These are phyloP conservation scores for Chloropsis cyanopogon DNA, from an alignment of 2,113 vertebrate species.

Conservation along the genomic window DNA sequence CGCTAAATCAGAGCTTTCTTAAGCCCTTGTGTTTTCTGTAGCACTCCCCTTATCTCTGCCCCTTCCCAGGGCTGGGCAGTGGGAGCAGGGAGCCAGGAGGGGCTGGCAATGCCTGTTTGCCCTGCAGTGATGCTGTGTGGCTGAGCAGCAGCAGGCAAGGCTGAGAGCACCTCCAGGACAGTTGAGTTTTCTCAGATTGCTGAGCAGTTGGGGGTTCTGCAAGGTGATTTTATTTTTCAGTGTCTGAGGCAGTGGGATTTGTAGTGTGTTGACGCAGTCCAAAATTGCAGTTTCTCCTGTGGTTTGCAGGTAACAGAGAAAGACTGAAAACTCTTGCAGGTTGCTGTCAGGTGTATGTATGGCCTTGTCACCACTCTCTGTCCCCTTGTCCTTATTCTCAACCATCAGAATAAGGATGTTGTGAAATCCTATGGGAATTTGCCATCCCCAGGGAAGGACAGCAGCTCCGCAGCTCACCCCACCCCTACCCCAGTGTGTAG, in stretches of 20 bases:
- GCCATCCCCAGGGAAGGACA: neutral
- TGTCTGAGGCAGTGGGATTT: neutral
- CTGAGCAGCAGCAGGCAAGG: neutral
- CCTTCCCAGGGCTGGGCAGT: constrained; percentile 1
- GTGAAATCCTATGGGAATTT: neutral
- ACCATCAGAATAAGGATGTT: neutral
- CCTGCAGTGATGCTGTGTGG: neutral
- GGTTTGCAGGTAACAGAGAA: neutral
- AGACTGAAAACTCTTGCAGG: neutral
- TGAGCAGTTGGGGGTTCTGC: neutral
- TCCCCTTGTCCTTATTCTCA: neutral
- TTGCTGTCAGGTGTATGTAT: neutral
- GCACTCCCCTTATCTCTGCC: constrained; percentile 49
- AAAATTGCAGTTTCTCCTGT: neutral
- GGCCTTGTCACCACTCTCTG: neutral
- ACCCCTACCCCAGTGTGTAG: neutral
- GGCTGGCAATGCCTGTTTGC: neutral
- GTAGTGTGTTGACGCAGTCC: neutral
- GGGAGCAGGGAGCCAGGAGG: constrained; percentile 1
- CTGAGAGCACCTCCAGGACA: neutral
- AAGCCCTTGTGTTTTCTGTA: constrained; percentile 28
- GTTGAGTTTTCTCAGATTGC: neutral
- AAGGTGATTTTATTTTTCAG: neutral
- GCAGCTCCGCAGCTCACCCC: neutral
- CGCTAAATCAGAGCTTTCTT: constrained; percentile 32